Evolutionary conservation across 2,113 vertebrate species (phyloP).

Genomic region (Zingel zingel): DNA sequence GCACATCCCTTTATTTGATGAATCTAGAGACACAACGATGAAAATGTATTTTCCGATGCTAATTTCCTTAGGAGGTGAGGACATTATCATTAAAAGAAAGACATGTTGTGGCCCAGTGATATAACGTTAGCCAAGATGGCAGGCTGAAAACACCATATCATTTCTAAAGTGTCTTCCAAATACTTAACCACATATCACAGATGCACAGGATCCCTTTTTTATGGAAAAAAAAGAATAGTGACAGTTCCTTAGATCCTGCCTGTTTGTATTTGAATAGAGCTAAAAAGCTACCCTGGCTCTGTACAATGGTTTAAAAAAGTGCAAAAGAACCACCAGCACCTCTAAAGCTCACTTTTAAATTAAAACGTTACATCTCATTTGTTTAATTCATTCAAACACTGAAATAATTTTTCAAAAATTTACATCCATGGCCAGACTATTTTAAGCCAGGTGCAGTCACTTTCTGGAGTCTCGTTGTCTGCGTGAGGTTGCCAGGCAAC

Average conservation of each 20-base stretch:
- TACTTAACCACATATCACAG: background rate
- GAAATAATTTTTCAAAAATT: too few relatives aligned
- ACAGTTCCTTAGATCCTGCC: background rate
- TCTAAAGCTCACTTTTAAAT: background rate
- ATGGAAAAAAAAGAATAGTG: too few relatives aligned
- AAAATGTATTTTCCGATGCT: slow-evolving; percentile 53
- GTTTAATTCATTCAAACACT: background rate
- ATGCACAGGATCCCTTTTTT: background rate
- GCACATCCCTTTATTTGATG: slow-evolving; percentile 61
- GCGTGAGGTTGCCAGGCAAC: background rate
- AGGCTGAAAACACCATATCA: background rate
- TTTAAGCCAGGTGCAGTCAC: background rate
- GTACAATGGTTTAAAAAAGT: too few relatives aligned
- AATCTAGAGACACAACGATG: slow-evolving; percentile 51
- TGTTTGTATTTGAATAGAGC: background rate
- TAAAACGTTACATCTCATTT: background rate
- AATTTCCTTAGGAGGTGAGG: slow-evolving; percentile 57
- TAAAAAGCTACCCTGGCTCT: background rate
- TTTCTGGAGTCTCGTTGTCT: background rate
- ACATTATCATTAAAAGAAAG: slow-evolving; percentile 38
- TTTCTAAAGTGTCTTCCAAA: slow-evolving; percentile 2
- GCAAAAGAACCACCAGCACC: background rate
- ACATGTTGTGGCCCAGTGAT: slow-evolving; percentile 7
- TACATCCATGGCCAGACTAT: background rate
- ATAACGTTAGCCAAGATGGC: background rate